A percentile compares a stretch with the other conserved stretches of the same genome.
Conservation (phyloP, 2,888 invertebrate genomes). For the Eledona agricola region DNA sequence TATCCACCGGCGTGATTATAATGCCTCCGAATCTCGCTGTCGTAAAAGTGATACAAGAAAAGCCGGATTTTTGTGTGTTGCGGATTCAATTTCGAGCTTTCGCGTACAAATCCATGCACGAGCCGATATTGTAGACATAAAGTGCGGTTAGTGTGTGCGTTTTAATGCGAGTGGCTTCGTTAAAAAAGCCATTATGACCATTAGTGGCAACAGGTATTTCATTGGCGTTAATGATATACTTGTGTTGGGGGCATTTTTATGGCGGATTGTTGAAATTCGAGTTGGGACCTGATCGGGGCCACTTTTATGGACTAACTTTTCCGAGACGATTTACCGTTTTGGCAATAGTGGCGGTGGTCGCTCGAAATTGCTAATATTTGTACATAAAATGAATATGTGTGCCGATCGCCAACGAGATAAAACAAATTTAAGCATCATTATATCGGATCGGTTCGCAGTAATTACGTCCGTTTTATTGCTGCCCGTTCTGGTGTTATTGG, state of each 20-base stretch:
- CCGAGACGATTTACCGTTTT: slow-evolving; percentile 22
- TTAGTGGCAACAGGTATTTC: slow-evolving; percentile 12
- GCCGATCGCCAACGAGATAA: slow-evolving; percentile 40
- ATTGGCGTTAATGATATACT: slow-evolving; percentile 21
- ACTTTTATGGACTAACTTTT: slow-evolving; percentile 15
- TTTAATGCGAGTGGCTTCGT: slow-evolving; percentile 5
- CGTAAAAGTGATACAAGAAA: too few species aligned
- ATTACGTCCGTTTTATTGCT: slow-evolving; percentile 28
- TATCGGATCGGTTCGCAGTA: slow-evolving; percentile 28
- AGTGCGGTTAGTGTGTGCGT: slow-evolving; percentile 11
- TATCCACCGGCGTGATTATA: too few species aligned
- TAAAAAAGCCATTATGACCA: slow-evolving; percentile 18
- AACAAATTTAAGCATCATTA: slow-evolving; percentile 37
- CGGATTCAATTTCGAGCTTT: slow-evolving; percentile 4
- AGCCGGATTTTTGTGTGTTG: neutral
- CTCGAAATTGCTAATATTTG: slow-evolving; percentile 46
- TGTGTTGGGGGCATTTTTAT: too few species aligned
- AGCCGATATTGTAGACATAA: slow-evolving; percentile 5
- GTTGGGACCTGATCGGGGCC: too few species aligned
- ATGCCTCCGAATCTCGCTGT: too few species aligned
- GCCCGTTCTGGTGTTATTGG: slow-evolving; percentile 14
- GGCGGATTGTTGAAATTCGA: too few species aligned
- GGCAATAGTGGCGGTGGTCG: slow-evolving; percentile 33
- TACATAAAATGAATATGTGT: slow-evolving; percentile 45
- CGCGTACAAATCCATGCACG: neutral